Base-by-base conservation (phyloP, 2,888 invertebrate species). In the Microctonus hyperodae region DNA sequence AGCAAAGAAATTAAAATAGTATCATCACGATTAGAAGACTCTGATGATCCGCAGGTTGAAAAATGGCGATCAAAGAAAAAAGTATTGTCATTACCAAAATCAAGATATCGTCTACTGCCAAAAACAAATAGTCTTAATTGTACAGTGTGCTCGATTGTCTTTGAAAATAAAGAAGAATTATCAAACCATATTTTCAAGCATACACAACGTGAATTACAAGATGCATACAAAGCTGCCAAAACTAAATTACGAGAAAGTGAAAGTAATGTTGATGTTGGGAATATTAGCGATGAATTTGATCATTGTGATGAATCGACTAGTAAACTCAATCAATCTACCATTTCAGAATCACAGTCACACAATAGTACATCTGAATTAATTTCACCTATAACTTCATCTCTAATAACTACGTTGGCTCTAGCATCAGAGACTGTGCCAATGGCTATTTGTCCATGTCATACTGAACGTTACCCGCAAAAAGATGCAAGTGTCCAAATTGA, bases 121-220 rank as follows among this genome's bases (percentile, higher is more conserved):
- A 48, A 33, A 25, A 20, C 7, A 44, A n/a, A 10, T 25, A 69
- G 23, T 60, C 55, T 71, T 0, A 59, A 64, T 1, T 83, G 82
- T 55, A 75, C 65, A 6, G 72, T 82, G 1, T 83, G 82, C 55
- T 73, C 67, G 3, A 35, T 64, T 20, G 44, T 11, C 1, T 81
- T 77, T 59, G 65, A 72, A 0, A 70, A 74, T 0, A 73, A 71
- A 33, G 69, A 69, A 1, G 67, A 68, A 9, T 62, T 83, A 0
- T 75, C 78, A 9, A 73, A 75, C 2, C 82, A 83, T 55, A 71
- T 81, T 40, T 75, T 71, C 40, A 71, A 72, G 2, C 82, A 83
- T 56, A 79, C 78, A 1, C 73, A 75, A 22, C 50, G 22, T 2
- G 80, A 81, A 23, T 66, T 80, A 4, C 77, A 76, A 56, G 60